Percentiles rank a stretch among this genome's conserved stretches.
Conservation (phyloP, 2,113 vertebrate species). For the Hepsetus odoe region DNA sequence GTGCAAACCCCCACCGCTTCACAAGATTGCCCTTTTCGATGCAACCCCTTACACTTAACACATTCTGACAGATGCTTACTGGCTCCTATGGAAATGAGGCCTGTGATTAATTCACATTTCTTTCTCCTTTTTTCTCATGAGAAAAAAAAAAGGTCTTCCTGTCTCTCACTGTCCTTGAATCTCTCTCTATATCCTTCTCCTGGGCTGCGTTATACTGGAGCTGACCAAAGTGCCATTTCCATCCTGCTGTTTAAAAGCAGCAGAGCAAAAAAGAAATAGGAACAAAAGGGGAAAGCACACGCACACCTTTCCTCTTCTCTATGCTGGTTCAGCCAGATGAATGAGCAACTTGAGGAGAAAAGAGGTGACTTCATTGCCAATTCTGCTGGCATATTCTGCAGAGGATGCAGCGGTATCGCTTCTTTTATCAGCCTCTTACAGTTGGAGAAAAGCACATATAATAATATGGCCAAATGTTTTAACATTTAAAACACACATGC, state of each 20-base stretch:
- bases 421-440: not conserved
- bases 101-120: conserved; percentile 55
- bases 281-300: not conserved
- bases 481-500: not conserved
- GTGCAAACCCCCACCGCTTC: not conserved
- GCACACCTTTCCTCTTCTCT: conserved; percentile 15
- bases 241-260: conserved; percentile 9
- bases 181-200: conserved; percentile 23
- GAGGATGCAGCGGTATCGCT: not conserved
- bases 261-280: not conserved
- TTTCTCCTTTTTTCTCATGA: conserved; percentile 40
- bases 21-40: conserved; percentile 27
- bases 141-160: conserved; percentile 24
- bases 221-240: conserved; percentile 12
- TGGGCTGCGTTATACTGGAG: not conserved
- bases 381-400: conserved; percentile 17
- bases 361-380: conserved; percentile 27
- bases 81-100: conserved; percentile 53
- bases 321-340: conserved; percentile 25
- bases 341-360: not conserved
- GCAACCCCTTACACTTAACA: conserved; percentile 37
- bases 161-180: conserved; percentile 36
- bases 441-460: not conserved
- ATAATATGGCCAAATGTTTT: not conserved
- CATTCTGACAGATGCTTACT: conserved; percentile 51